Evolutionary conservation across 2,888 invertebrate species (phyloP).

Genomic region (Andrena fulva): DNA sequence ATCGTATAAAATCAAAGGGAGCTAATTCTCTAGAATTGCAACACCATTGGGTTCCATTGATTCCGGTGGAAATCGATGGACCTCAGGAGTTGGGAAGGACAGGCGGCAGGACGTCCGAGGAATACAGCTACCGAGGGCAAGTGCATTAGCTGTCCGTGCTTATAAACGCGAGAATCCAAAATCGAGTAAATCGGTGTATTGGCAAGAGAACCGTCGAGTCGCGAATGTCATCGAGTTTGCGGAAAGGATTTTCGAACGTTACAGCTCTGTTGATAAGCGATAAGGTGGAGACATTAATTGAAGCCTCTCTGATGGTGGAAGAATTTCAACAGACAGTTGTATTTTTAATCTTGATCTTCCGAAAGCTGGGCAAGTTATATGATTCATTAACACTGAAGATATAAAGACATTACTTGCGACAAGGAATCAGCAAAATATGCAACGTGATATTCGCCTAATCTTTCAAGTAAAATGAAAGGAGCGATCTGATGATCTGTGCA

Average conservation of each 20-base stretch:
- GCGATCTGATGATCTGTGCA: slow-evolving; percentile 44
- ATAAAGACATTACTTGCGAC: too few relatives aligned
- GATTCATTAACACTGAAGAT: neutral
- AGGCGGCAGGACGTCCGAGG: slow-evolving; percentile 23
- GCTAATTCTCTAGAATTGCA: slow-evolving; percentile 55
- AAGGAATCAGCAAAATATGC: too few relatives aligned
- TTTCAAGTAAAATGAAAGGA: neutral
- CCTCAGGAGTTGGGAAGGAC: slow-evolving; percentile 42
- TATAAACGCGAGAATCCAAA: slow-evolving; percentile 24
- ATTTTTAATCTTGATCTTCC: neutral
- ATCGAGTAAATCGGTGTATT: slow-evolving; percentile 4
- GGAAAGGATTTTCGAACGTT: neutral
- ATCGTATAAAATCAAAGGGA: slow-evolving; percentile 46
- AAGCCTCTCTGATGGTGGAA: neutral
- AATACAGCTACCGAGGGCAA: slow-evolving; percentile 26
- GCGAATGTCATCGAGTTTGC: neutral
- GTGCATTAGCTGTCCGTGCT: slow-evolving; percentile 30
- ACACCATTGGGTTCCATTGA: slow-evolving; percentile 64
- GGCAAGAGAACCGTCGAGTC: neutral
- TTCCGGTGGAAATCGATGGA: slow-evolving; percentile 66
- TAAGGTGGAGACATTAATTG: neutral
- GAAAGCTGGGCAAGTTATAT: neutral
- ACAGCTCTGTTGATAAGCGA: neutral
- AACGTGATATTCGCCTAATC: neutral
- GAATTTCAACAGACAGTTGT: neutral